phyloP scores from a whole-genome alignment of 2,888 invertebrate species.

The Palloptera scutellata region DNA sequence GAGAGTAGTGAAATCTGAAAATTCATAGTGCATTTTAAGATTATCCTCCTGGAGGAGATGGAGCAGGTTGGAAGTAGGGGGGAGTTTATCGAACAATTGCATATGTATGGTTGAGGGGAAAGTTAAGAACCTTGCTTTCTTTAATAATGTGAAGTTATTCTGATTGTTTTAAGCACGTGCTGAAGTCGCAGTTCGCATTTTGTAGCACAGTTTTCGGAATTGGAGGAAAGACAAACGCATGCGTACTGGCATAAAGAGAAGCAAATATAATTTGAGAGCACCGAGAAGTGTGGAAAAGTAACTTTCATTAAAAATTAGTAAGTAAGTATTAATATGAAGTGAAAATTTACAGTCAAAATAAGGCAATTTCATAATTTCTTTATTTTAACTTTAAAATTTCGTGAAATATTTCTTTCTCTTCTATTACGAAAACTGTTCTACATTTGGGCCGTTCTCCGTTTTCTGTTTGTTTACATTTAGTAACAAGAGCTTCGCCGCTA shows the following conservation, averaged over 20 bases:
- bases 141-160: background rate
- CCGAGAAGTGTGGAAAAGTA: background rate
- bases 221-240: background rate
- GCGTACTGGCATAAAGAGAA: background rate
- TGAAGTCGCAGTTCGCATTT: background rate
- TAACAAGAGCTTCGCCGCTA: too few relatives aligned
- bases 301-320: background rate
- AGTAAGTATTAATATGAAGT: background rate
- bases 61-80: background rate
- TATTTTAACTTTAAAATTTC: too few relatives aligned
- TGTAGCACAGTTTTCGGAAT: conserved; percentile 9
- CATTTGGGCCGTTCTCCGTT: too few relatives aligned
- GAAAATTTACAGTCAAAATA: background rate
- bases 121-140: background rate
- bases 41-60: too few relatives aligned
- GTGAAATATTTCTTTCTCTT: too few relatives aligned
- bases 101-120: background rate
- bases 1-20: background rate
- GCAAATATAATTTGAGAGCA: background rate
- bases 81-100: background rate
- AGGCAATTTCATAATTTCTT: too few relatives aligned
- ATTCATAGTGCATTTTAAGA: too few relatives aligned
- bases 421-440: too few relatives aligned
- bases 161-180: background rate
- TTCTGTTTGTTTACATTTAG: too few relatives aligned